Evolutionary conservation across 2,797 vertebrate species (phyloP), one percentile per base, ranked within the genome.

Genomic region (Enteromius unitaeniatus): DNA sequence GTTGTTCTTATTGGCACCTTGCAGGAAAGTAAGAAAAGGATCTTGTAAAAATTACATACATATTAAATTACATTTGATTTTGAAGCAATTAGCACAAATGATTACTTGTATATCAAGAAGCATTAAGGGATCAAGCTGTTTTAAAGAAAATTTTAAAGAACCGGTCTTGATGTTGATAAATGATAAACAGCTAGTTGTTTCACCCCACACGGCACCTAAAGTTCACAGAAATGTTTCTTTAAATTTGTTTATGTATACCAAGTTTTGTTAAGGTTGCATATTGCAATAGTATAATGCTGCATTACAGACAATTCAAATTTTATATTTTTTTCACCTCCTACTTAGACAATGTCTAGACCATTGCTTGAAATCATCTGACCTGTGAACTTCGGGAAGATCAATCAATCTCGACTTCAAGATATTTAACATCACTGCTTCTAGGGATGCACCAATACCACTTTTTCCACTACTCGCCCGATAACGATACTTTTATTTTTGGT

Each of bases 1-100:
- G 97, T 98, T 37, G 98, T 98, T 94, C 98, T 97, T 86, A 99
- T 95, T 1, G 97, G 97, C 65, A 99, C 97, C 98, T 99, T 94
- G 37, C 70, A 78, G 73, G 86, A 68, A 82, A 78, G 55, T 23
- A 58, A 58, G n/a, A 58, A 23, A 10, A 58, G 14, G 8, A 42
- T 65, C 58, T 34, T 42, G 34, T 51, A 28, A 45, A 45, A 37
- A 37, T 75, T 6, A 64, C 6, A 64, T 15, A 15, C 23, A 62
- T 62, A 28, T 62, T 62, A 14, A 7, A 7, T 31, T 31, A 26
- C 23, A 26, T 31, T 64, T 64, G 2, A 64, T 64, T 64, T 15
- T 28, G 2, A 15, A 64, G 14, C 26, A 28, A 62, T 15, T 28
- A 62, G 11, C 10, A 58, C 58, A 62, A 62, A 62, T 14, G 2